Evolutionary conservation across 2,888 invertebrate species (phyloP), one percentile per base, ranked within the genome.

Genomic region (Hermaeophaga mercurialis): DNA sequence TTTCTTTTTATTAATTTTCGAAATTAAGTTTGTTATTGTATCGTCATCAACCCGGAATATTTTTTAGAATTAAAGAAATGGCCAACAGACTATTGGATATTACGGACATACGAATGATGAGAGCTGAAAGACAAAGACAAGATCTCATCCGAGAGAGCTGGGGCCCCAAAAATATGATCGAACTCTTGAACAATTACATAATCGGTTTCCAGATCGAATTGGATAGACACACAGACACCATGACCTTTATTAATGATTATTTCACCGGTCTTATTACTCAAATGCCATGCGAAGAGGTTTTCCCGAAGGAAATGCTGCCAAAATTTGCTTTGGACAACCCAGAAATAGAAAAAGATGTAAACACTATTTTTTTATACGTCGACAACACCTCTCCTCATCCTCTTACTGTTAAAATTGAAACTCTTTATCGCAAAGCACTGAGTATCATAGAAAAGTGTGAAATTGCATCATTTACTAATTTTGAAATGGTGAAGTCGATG

Each of bases 151-250:
- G 66, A 46, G 81, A 85, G 54, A 80, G 83, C 58, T 87, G 86
- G 87, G 71, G 82, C 1, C 73, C 80, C 60, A 78, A 78, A 56
- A 82, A 85, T 67, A 70, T 84, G 4, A 78, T 79, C 12, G 76
- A 81, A 41, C 74, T 86, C 65, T 76, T 76, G 1, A 85, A 86
- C 66, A 78, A 81, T 19, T 85, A 81, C 62, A 77, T 82, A 39
- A 81, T 79, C 1, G 80, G 81, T 38, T 77, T 85, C 75, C 85
- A 86, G 71, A 67, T 81, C n/a, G 87, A 88, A 75, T 45, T 84
- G 8, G 85, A 86, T 67, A 78, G 86, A 41, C 77, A 80, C 76
- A 74, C 76, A 14, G 76, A 78, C 56, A 78, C 77, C 3, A 43
- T 79, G 12, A 75, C 76, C 43, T 63, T 82, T 4, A 38, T 81